These are phyloP conservation scores for Acleris sparsana DNA, from an alignment of 2,888 invertebrate genomes.

Conservation along the genomic window DNA sequence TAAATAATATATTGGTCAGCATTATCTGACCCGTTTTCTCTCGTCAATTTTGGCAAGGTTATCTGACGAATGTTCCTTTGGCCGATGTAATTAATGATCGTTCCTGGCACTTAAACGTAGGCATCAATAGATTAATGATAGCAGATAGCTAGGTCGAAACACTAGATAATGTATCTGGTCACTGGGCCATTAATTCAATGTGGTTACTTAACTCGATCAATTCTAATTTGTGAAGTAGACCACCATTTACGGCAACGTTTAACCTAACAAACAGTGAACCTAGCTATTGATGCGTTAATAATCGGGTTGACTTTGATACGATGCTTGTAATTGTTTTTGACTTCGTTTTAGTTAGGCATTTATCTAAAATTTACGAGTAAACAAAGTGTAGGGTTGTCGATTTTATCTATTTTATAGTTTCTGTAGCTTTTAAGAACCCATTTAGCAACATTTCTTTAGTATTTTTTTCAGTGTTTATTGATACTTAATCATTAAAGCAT, in stretches of 20 bases:
- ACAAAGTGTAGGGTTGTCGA: constrained; percentile 19
- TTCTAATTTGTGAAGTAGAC: constrained; percentile 57
- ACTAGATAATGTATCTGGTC: constrained; percentile 79
- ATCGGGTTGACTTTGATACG: constrained; percentile 19
- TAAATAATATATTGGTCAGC: background rate
- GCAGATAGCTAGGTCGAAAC: constrained; percentile 70
- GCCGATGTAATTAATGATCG: constrained; percentile 72
- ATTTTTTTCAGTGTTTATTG: too few relatives aligned
- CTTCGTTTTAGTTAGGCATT: constrained; percentile 22
- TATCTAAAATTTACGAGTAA: constrained; percentile 15
- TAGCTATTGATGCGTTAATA: constrained; percentile 33
- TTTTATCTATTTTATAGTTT: background rate
- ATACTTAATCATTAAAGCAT: too few relatives aligned
- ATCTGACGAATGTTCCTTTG: constrained; percentile 63
- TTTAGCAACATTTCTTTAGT: too few relatives aligned
- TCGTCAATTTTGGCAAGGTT: constrained; percentile 38
- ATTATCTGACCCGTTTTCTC: constrained; percentile 41
- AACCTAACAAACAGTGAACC: constrained; percentile 46
- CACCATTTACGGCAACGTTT: constrained; percentile 40
- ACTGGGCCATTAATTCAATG: constrained; percentile 71
- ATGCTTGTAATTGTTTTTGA: constrained; percentile 20
- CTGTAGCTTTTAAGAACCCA: too few relatives aligned
- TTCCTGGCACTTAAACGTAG: constrained; percentile 65
- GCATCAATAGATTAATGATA: constrained; percentile 78
- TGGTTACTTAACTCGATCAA: constrained; percentile 78